These are phyloP conservation scores for Atherinosoma microstoma DNA, from an alignment of 2,797 vertebrate genomes.

Conservation along the genomic window DNA sequence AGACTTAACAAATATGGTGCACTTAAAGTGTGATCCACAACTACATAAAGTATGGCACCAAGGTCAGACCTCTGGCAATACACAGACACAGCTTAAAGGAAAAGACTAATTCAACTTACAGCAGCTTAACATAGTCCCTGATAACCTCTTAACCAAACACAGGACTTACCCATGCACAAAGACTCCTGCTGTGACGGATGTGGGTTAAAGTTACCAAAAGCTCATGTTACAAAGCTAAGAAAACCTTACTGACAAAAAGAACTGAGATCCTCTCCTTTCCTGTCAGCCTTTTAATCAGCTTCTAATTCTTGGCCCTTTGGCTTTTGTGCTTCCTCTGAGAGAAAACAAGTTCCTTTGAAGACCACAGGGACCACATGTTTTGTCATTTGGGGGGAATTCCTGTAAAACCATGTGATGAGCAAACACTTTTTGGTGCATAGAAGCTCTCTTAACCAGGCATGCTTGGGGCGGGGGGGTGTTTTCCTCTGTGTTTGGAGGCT, in stretches of 20 bases:
- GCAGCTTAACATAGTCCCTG: slow-evolving; percentile 69
- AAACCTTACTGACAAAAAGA: slow-evolving; percentile 26
- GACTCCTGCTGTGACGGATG: slow-evolving; percentile 70
- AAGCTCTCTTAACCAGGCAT: slow-evolving; percentile 51
- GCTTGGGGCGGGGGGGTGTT: slow-evolving; percentile 15
- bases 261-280: slow-evolving; percentile 22
- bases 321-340: slow-evolving; percentile 13
- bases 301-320: slow-evolving; percentile 20
- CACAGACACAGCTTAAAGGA: slow-evolving; percentile 63
- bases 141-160: slow-evolving; percentile 78
- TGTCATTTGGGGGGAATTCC: slow-evolving; percentile 52
- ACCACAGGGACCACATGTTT: slow-evolving; percentile 24
- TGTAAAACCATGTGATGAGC: slow-evolving; percentile 62
- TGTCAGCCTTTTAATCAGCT: slow-evolving; percentile 9
- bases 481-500: slow-evolving; percentile 41
- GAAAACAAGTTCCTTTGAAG: slow-evolving; percentile 36
- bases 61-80: slow-evolving; percentile 34
- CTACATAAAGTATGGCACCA: slow-evolving; percentile 2
- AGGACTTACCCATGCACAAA: slow-evolving; percentile 69
- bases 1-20: background rate
- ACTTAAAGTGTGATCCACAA: background rate
- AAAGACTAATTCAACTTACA: slow-evolving; percentile 78
- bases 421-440: slow-evolving; percentile 52
- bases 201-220: slow-evolving; percentile 69
- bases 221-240: slow-evolving; percentile 49